phyloP scores from a whole-genome alignment of 2,113 vertebrate species.

The Panthera uncia region DNA sequence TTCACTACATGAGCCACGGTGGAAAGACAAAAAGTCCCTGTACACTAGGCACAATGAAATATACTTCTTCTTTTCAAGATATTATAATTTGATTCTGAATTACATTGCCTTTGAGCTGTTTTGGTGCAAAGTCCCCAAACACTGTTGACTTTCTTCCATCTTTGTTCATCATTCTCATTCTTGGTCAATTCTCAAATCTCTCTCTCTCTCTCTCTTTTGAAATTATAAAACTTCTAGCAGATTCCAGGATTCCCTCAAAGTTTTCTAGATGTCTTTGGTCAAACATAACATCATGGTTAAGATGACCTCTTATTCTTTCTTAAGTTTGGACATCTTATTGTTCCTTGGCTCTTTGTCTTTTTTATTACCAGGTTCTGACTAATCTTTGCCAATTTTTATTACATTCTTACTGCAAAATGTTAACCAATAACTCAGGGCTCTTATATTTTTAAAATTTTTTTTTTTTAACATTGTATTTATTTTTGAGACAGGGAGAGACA shows the following conservation, averaged over 20 bases:
- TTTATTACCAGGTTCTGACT: neutral
- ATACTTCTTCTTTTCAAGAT: neutral
- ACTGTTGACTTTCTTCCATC: neutral
- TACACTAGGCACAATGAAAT: neutral
- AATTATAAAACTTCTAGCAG: slow-evolving; percentile 1
- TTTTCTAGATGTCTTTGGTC: neutral
- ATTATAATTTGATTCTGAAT: neutral
- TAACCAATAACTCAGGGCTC: neutral
- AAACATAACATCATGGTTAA: neutral
- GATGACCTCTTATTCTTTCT: neutral
- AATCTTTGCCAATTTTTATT: neutral
- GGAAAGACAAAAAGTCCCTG: neutral
- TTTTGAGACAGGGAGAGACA: no score
- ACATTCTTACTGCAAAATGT: neutral
- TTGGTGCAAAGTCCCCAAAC: neutral
- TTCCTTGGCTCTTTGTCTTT: neutral
- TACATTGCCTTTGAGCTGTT: neutral
- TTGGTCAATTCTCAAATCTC: neutral
- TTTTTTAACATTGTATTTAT: no score
- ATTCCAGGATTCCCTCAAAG: neutral
- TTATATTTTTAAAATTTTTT: slow-evolving; percentile 16
- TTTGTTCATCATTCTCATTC: neutral
- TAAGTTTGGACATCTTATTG: neutral
- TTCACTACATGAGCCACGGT: neutral
- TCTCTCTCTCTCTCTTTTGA: neutral